Evolutionary conservation across 37 sponge, comb jelly and placozoan genomes (phyloP), one percentile per base, ranked within the genome.

Genomic region (Tethya wilhelma): DNA sequence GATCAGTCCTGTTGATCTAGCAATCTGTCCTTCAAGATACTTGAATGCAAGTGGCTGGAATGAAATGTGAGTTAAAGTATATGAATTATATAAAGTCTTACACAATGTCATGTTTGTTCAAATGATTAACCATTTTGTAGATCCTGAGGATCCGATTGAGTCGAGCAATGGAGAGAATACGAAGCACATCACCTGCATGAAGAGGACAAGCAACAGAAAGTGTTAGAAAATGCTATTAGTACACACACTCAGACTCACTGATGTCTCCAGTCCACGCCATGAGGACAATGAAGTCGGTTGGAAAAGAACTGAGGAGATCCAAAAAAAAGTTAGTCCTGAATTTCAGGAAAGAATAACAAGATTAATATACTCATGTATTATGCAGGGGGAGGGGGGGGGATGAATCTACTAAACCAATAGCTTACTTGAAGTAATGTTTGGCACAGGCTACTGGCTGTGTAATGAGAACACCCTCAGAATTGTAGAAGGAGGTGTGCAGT

Each of bases 361-460:
- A n/a, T n/a, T n/a, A n/a, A n/a, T 56, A 59, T 28, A 55, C 2
- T 4, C 41, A 58, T 40, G 42, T 39, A 22, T 22, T 23, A 3
- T 2, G 12, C 6, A 55, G 29, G 46, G 53, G 66, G 22, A 49
- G 31, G 59, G n/a, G 26, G 0, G 0, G 29, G 9, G n/a, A n/a
- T n/a, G n/a, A n/a, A n/a, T n/a, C n/a, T n/a, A n/a, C n/a, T n/a
- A n/a, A n/a, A n/a, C n/a, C n/a, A n/a, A n/a, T n/a, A n/a, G 9
- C 72, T 77, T 58, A 87, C 87, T 77, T 88, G 65, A 93, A 44
- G 82, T 93, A 93, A 71, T 93, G 79, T 22, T 56, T 65, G 34
- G 93, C 93, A 81, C 93, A 88, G 17, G 60, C 73, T 14, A 75
- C 36, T 37, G 89, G 89, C 9, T 79, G 59, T 41, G 89, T 93